phyloP scores from a whole-genome alignment of 2,888 invertebrate genomes.

The Oscheius sp. region DNA sequence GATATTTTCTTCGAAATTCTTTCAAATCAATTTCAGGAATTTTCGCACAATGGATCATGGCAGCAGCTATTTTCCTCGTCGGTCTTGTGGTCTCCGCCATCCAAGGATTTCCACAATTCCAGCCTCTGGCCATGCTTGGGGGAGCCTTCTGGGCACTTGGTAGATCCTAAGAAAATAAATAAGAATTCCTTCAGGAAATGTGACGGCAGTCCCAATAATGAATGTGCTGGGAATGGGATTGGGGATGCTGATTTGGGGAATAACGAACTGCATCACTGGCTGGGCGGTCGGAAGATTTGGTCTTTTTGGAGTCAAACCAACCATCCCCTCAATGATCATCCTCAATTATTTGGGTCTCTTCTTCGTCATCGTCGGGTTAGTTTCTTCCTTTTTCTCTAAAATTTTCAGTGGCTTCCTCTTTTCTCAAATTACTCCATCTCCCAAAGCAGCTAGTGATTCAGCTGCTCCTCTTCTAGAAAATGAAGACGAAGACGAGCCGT shows the following conservation, averaged over 20 bases:
- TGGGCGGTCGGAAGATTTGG: conserved; percentile 69
- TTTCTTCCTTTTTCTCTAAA: neutral
- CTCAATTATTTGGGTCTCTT: conserved; percentile 64
- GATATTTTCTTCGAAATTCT: neutral
- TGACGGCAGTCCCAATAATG: conserved; percentile 73
- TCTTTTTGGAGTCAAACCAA: conserved; percentile 62
- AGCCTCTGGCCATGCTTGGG: conserved; percentile 73
- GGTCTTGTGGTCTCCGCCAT: conserved; percentile 70
- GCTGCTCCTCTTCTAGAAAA: conserved; percentile 2
- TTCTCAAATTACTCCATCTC: conserved; percentile 52
- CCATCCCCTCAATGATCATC: conserved; percentile 43
- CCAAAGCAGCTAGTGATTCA: neutral
- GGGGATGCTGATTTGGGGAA: conserved; percentile 74
- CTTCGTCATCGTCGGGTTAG: conserved; percentile 64
- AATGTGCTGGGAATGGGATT: conserved; percentile 64
- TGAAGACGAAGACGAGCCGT: conserved; percentile 11
- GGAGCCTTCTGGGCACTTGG: conserved; percentile 74
- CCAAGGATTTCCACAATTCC: conserved; percentile 71
- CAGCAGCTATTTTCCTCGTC: conserved; percentile 71
- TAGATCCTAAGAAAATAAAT: conserved; percentile 44
- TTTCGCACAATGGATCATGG: conserved; percentile 74
- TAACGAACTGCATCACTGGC: conserved; percentile 70
- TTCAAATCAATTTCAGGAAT: conserved; percentile 69
- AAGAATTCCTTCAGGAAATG: conserved; percentile 72
- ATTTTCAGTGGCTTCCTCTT: conserved; percentile 63